Evolutionary conservation across 35 echinoderm and acorn worm genomes (phyloP), one percentile per base, ranked within the genome.

Genomic region (Strongylocentrotus purpuratus): DNA sequence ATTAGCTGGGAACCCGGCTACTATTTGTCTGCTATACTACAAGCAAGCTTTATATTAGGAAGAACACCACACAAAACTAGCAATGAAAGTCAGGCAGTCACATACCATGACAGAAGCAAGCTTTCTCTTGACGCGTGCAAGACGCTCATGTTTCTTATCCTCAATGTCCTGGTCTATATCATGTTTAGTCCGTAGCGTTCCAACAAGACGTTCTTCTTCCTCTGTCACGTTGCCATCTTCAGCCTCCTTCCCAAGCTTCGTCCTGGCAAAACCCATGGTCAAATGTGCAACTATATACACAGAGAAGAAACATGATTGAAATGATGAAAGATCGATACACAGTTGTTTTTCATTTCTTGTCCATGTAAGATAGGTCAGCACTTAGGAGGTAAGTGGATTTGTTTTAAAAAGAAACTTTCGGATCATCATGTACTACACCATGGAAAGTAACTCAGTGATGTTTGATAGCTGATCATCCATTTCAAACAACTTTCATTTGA

Each of bases 21-120:
- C 52, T 59, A 59, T 17, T 14, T 14, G 11, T 14, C 11, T 59
- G 52, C 52, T 59, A 59, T 59, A 59, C 52, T 59, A 17, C 52
- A 59, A 59, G 52, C 52, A 59, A 59, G 52, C 52, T 59, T 17
- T n/a, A n/a, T n/a, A n/a, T 88, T 88, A 13, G 25, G 4, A 91
- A 91, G 18, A 61, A 94, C 48, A 22, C 55, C 7, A 94, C 46
- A 93, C 28, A 52, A 47, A 61, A 61, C 52, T 22, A 35, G 31
- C 10, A 65, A 94, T 33, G 22, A 47, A 71, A 52, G 33, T 31
- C 48, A n/a, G 32, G 22, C 52, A 11, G 17, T 59, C 48, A 88
- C 96, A 85, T 96, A 99, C 98, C 98, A 99, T 95, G 46, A 99
- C 98, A 28, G 96, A 94, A 2, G 98, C 86, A 13, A 97, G 95